Evolutionary conservation across 2,888 invertebrate genomes (phyloP), one percentile per base, ranked within the genome.

Genomic region (Embidobia sp.): DNA sequence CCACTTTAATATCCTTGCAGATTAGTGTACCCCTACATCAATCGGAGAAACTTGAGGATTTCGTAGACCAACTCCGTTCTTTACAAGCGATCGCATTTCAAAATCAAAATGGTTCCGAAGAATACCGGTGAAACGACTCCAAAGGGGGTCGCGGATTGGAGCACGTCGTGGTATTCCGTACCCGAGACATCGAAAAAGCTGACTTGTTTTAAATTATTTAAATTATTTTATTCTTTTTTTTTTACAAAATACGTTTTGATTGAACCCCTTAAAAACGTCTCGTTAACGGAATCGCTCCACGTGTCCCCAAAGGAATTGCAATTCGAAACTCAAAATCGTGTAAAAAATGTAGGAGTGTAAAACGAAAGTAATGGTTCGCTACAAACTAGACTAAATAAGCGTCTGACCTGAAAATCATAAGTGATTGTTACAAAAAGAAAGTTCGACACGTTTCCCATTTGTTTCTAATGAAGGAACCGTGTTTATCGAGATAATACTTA

Each of bases 401-500:
- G 63, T 73, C 22, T 55, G 72, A 64, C 40, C 40, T 55, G 31
- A 57, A 63, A 40, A 13, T 15, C 8, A 42, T 10, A 7, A 18
- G 19, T 44, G 7, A 8, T 44, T 10, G 18, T 46, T 7, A 27
- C 27, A 48, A 27, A 11, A 1, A 15, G 13, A 15, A 13, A 27
- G 13, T 7, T 6, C n/a, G 29, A 11, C 22, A 44, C 44, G 19
- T 10, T 26, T 31, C 3, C 3, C 16, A n/a, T 33, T 59, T 59
- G 27, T 49, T 31, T 59, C 51, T 59, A 51, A 53, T 6, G 33
- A 53, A 53, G 57, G 40, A 59, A 31, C 19, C 46, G 18, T 57
- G 51, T 73, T 73, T 33, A 64, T 64, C 73, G 49, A 77, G 57
- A 77, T 77, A 77, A 77, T 77, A 77, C 73, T 77, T 77, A 69